Evolutionary conservation across 2,113 vertebrate genomes (phyloP).

Genomic region (Microtus oregoni): DNA sequence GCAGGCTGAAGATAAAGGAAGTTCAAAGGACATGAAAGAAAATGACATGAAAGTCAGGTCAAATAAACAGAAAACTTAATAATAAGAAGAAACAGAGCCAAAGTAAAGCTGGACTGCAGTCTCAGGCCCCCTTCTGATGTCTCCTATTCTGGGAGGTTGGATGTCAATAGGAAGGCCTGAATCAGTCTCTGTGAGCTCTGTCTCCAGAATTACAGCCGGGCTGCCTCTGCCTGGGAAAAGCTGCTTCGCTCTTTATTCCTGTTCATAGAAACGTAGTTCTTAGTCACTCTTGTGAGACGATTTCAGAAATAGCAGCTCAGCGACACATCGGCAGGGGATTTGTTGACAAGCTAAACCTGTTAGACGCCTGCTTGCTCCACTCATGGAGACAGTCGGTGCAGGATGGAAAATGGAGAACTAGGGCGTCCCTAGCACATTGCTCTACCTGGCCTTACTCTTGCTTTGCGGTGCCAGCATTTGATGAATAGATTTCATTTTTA

Average conservation of each 20-base stretch:
- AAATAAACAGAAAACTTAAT: conserved; percentile 16
- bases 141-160: not conserved
- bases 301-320: conserved; percentile 71
- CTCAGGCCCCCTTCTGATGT: not conserved
- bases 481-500: conserved; percentile 17
- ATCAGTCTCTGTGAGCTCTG: not conserved
- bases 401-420: conserved; percentile 20
- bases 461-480: not conserved
- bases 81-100: not conserved
- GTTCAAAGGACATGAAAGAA: conserved; percentile 43
- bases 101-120: not conserved
- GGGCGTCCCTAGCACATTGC: not conserved
- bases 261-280: conserved; percentile 60
- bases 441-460: not conserved
- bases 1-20: conserved; percentile 60
- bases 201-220: not conserved
- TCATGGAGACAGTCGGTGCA: conserved; percentile 17
- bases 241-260: conserved; percentile 39
- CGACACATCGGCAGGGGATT: conserved; percentile 60
- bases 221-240: conserved; percentile 2
- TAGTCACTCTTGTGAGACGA: conserved; percentile 66
- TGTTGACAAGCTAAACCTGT: conserved; percentile 65
- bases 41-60: conserved; percentile 44
- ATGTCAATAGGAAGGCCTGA: not conserved
- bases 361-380: conserved; percentile 57